Conservation (phyloP, 2,113 vertebrate species). For the Zosterops hypoxanthus region DNA sequence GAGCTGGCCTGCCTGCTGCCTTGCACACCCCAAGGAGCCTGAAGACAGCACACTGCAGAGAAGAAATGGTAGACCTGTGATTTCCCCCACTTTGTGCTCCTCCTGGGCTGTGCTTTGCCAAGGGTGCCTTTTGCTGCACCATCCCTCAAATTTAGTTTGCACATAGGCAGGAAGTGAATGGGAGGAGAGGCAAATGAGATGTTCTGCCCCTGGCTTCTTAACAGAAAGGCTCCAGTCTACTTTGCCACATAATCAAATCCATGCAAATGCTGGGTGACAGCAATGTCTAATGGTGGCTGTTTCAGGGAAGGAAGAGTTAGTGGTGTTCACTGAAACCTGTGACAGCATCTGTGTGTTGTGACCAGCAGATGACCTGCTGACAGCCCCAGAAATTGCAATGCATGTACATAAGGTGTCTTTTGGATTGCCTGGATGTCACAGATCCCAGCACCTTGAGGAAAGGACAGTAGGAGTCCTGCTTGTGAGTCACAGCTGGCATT, state of each 20-base stretch:
- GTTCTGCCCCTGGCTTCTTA: background rate
- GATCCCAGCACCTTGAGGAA: background rate
- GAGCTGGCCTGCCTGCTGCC: background rate
- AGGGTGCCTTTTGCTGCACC: background rate
- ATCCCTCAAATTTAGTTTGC: background rate
- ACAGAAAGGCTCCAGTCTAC: background rate
- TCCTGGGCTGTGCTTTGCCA: background rate
- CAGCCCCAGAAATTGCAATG: background rate
- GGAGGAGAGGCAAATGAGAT: constrained; percentile 46
- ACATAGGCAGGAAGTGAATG: background rate
- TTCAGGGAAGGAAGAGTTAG: background rate
- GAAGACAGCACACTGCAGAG: fast-evolving
- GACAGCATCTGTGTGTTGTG: background rate
- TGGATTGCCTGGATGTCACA: background rate
- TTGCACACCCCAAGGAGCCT: background rate
- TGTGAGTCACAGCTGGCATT: fast-evolving
- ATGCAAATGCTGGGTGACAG: constrained; percentile 24
- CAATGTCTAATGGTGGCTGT: background rate
- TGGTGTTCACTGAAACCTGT: background rate
- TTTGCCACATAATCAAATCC: constrained; percentile 23
- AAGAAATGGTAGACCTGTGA: background rate
- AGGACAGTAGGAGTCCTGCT: background rate
- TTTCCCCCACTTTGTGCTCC: background rate
- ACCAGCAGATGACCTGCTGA: background rate
- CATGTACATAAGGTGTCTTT: background rate